Percentiles rank a stretch among this genome's conserved stretches.
Conservation (phyloP, 2,797 vertebrate genomes). For the Hypotaenidia philippensis region DNA sequence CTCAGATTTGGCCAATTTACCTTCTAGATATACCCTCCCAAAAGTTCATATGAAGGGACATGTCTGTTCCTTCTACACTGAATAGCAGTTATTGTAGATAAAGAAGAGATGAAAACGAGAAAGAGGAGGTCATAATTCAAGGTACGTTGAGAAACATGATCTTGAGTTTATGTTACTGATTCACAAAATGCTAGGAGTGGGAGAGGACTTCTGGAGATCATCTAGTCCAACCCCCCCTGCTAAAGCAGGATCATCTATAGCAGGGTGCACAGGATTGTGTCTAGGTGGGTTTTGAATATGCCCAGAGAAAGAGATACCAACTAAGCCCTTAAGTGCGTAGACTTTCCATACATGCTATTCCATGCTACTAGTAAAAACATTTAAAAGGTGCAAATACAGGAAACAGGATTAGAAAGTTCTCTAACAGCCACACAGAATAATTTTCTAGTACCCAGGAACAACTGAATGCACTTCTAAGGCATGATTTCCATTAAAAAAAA, state of each 20-base stretch:
- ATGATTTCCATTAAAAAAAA: neutral
- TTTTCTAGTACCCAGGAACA: neutral
- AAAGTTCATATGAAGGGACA: neutral
- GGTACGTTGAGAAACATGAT: neutral
- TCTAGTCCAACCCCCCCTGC: too few species aligned
- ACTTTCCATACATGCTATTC: neutral
- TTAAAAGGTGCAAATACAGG: neutral
- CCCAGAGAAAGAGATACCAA: too few species aligned
- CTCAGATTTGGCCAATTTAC: neutral
- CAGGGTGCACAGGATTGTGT: too few species aligned
- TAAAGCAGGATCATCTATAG: too few species aligned
- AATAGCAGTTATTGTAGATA: neutral
- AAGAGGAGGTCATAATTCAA: neutral
- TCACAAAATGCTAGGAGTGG: too few species aligned
- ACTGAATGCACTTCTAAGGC: neutral
- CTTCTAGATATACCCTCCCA: neutral
- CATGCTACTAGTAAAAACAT: neutral
- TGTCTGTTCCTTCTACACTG: neutral
- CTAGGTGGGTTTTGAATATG: too few species aligned
- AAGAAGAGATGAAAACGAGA: neutral
- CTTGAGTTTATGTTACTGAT: neutral
- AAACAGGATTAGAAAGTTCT: neutral
- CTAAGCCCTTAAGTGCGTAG: neutral
- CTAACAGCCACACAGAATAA: neutral
- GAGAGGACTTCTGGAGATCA: too few species aligned